These are phyloP conservation scores for Drosophila gunungcola DNA, from an alignment of 1,140 invertebrate genomes.

Conservation along the genomic window DNA sequence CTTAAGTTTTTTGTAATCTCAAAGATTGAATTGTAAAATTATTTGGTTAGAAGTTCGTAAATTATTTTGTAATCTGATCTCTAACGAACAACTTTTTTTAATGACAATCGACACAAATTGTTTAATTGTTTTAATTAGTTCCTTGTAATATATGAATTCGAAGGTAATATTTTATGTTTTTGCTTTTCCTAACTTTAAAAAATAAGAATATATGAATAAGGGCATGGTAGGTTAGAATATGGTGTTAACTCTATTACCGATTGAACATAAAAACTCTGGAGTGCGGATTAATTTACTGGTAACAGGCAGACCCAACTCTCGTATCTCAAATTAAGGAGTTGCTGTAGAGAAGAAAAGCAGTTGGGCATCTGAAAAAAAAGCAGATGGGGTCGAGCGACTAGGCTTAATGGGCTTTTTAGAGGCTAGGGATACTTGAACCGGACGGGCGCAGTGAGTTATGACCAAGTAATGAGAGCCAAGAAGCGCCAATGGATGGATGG, in stretches of 20 bases:
- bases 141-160: no score
- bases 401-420: constrained; percentile 15
- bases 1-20: no score
- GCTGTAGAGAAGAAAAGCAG: constrained; percentile 10
- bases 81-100: no score
- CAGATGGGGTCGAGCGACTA: constrained; percentile 20
- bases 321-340: constrained; percentile 3
- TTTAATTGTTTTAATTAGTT: no score
- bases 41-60: no score
- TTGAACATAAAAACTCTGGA: no score
- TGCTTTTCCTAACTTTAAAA: no score
- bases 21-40: no score
- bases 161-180: no score
- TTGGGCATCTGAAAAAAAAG: constrained; percentile 10
- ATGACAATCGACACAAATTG: no score
- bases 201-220: no score
- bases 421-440: constrained; percentile 42
- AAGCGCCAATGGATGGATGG: constrained; percentile 29
- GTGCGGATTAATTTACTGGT: constrained; percentile 13
- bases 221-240: constrained; percentile 1
- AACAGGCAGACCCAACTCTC: constrained; percentile 2
- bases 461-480: constrained; percentile 56
- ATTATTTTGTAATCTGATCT: no score
- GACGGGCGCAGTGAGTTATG: constrained; percentile 68
- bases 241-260: constrained; percentile 1